Percentiles rank a stretch among this genome's conserved stretches.
phyloP scores from a whole-genome alignment of 2,797 vertebrate species.

The Centroberyx gerrardi region DNA sequence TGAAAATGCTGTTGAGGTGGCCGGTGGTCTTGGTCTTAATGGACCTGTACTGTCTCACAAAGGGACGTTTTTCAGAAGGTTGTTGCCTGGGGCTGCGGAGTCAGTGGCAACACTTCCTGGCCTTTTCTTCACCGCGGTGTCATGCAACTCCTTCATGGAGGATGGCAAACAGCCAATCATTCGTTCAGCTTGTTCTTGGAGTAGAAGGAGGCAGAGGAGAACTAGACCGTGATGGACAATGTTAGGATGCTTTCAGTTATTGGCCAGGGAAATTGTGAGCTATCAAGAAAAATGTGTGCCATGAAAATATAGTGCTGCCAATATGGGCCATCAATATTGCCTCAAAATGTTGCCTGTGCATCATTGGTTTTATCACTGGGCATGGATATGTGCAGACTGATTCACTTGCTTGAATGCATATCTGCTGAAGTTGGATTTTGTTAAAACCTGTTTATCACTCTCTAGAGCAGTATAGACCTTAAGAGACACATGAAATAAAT shows the following conservation, averaged over 20 bases:
- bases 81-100: constrained; percentile 47
- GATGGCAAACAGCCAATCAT: constrained; percentile 76
- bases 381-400: constrained; percentile 35
- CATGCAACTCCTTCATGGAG: constrained; percentile 57
- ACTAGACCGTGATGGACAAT: constrained; percentile 73
- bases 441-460: neutral
- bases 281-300: constrained; percentile 62
- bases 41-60: constrained; percentile 33
- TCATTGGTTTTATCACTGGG: constrained; percentile 21
- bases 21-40: constrained; percentile 58
- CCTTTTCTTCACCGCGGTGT: constrained; percentile 49
- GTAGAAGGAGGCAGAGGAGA: constrained; percentile 47
- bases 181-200: constrained; percentile 50
- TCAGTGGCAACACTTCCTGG: constrained; percentile 36
- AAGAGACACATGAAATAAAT: too few relatives aligned
- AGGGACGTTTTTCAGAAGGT: constrained; percentile 43
- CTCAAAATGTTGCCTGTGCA: constrained; percentile 51
- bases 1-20: constrained; percentile 39
- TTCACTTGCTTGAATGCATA: constrained; percentile 34
- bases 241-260: constrained; percentile 68
- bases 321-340: constrained; percentile 49
- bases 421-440: constrained; percentile 13
- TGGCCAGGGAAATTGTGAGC: constrained; percentile 67
- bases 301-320: constrained; percentile 50
- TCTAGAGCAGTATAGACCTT: neutral